Base-by-base conservation (phyloP, 2,113 vertebrate species). In the Mungos mungo region DNA sequence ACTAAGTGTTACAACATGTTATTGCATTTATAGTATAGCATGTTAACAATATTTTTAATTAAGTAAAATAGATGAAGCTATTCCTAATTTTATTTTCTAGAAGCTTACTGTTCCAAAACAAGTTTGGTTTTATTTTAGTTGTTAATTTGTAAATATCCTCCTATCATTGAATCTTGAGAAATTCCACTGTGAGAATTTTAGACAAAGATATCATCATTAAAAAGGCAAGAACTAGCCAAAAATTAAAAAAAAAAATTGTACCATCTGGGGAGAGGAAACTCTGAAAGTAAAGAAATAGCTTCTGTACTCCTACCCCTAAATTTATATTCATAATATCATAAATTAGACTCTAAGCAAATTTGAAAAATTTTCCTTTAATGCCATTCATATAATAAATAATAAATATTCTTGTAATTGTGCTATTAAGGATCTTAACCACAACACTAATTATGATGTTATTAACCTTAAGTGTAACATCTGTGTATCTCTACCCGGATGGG, bases 381-480 rank as follows among this genome's bases (percentile, higher is more conserved):
- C 47, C 90, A 95, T 54, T 45, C 35, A 93, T 69, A 72, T 50
- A 92, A 95, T 97, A 92, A 98, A 97, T 98, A 98, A 98, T 96
- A 95, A 88, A 98, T 96, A 88, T 71, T 92, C 41, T 83, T 88
- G 0, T 96, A 92, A 97, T 95, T 97, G 94, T 92, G 57, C 96
- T 94, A 95, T 93, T 90, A 93, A 96, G 84, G 87, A 81, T 96
- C 65, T 92, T 97, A 98, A 93, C 95, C 96, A 87, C 87, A 96
- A 96, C 76, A 29, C 95, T 93, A 96, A 98, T 96, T 96, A 94
- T 82, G 79, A 96, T 50, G 79, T 84, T 96, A 96, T 97, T 96
- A 97, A 96, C 95, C 88, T 95, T 93, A 81, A 90, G 80, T 45
- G 71, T 2, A 97, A 52, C 29, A 85, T 96, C 45, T 94, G 31